These are phyloP conservation scores for Porites divaricata DNA, from an alignment of 92 coral and sea anemone genomes.

Conservation along the genomic window DNA sequence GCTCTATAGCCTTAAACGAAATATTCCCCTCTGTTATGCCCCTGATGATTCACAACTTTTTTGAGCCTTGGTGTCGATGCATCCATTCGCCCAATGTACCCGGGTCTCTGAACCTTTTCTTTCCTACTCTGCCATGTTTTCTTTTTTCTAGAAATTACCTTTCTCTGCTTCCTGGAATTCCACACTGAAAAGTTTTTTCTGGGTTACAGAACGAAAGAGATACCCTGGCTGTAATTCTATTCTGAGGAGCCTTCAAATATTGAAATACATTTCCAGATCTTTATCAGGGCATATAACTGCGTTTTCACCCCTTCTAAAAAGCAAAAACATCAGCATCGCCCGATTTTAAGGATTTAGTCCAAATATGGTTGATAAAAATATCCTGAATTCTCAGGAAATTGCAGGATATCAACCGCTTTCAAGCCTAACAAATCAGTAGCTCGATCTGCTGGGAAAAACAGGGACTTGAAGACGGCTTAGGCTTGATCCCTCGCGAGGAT, in stretches of 20 bases:
- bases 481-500: constrained; percentile 31
- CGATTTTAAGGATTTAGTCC: no score
- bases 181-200: no score
- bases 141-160: no score
- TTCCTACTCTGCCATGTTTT: no score
- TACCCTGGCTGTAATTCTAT: constrained; percentile 29
- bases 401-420: constrained; percentile 3
- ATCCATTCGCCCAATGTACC: no score
- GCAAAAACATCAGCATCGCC: no score
- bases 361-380: no score
- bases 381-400: constrained; percentile 25
- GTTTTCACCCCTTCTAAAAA: constrained; percentile 17
- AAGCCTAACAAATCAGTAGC: constrained; percentile 25
- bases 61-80: no score
- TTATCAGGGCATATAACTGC: constrained; percentile 18
- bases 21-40: constrained; percentile 6
- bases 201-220: constrained; percentile 44
- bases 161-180: no score
- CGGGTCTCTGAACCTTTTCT: no score
- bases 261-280: constrained; percentile 16
- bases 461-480: constrained; percentile 7
- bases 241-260: constrained; percentile 3
- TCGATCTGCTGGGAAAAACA: constrained; percentile 16
- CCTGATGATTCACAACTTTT: no score
- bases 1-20: background rate